Evolutionary conservation across 1,140 invertebrate genomes (phyloP).

Genomic region (Hirudo medicinalis): DNA sequence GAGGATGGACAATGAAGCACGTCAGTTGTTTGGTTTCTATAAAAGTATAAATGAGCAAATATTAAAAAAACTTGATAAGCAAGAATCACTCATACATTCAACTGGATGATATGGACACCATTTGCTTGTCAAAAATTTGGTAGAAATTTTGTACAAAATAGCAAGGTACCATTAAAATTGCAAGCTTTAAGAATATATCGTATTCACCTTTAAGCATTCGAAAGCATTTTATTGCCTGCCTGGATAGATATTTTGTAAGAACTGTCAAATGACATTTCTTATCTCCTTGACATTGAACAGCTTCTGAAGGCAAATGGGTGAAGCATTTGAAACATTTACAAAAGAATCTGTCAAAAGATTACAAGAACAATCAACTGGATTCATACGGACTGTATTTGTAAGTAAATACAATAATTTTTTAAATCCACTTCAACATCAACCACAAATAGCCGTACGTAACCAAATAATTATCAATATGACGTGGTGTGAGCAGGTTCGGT

Average conservation of each 20-base stretch:
- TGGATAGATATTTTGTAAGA: too few relatives aligned
- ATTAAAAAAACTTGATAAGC: not conserved
- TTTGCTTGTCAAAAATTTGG: too few relatives aligned
- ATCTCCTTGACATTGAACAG: conserved; percentile 25
- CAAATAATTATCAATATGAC: too few relatives aligned
- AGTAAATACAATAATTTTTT: conserved; percentile 21
- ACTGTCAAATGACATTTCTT: too few relatives aligned
- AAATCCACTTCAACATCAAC: not conserved
- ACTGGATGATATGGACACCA: too few relatives aligned
- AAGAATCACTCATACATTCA: too few relatives aligned
- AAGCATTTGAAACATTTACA: conserved; percentile 34
- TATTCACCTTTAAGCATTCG: too few relatives aligned
- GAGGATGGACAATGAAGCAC: conserved; percentile 64
- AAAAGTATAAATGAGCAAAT: not conserved
- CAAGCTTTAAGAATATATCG: too few relatives aligned
- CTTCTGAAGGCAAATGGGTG: conserved; percentile 33
- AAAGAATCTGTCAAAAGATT: conserved; percentile 36
- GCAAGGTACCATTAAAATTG: too few relatives aligned
- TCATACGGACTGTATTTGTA: conserved; percentile 74
- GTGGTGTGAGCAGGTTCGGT: conserved; percentile 49
- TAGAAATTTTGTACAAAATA: too few relatives aligned
- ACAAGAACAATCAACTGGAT: conserved; percentile 51
- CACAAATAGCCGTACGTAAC: too few relatives aligned
- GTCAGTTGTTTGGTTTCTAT: conserved; percentile 31
- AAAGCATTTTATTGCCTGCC: too few relatives aligned